Percentiles rank a stretch among this genome's conserved stretches.
Conservation (phyloP, 2,888 invertebrate species). For the Elegia similella region DNA sequence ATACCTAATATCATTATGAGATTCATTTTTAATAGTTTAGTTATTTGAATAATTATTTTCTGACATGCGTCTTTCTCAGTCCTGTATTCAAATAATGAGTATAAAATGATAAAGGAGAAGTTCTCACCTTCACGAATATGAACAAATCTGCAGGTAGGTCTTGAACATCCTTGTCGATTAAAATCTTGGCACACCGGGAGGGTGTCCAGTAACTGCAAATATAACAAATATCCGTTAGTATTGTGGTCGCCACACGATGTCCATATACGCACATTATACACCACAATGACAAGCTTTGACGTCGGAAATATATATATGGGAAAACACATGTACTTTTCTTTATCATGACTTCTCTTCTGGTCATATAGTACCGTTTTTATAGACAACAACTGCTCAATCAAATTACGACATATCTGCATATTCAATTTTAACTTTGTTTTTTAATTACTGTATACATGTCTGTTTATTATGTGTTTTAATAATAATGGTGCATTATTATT, state of each 20-base stretch:
- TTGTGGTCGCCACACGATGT: constrained; percentile 38
- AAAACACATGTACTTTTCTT: neutral
- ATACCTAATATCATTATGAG: neutral
- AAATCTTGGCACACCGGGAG: constrained; percentile 99
- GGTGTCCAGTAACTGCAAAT: constrained; percentile 99
- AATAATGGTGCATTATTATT: no score
- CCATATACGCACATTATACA: constrained; percentile 46
- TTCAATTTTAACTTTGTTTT: no score
- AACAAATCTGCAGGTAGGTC: constrained; percentile 98
- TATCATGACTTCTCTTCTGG: neutral
- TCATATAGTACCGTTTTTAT: no score
- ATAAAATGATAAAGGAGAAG: constrained; percentile 18
- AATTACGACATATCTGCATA: no score
- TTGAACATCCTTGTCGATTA: constrained; percentile 98
- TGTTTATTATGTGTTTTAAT: no score
- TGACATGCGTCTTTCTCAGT: neutral
- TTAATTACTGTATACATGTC: no score
- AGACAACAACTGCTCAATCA: no score
- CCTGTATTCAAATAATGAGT: neutral
- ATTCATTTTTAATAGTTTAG: neutral
- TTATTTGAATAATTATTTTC: neutral
- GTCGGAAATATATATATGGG: constrained; percentile 17
- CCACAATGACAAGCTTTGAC: constrained; percentile 36
- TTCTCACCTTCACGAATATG: constrained; percentile 97
- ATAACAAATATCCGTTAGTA: constrained; percentile 59